Percentiles rank a stretch among this genome's conserved stretches.
Conservation (phyloP, 2,113 vertebrate genomes). For the Dromaius novaehollandiae region DNA sequence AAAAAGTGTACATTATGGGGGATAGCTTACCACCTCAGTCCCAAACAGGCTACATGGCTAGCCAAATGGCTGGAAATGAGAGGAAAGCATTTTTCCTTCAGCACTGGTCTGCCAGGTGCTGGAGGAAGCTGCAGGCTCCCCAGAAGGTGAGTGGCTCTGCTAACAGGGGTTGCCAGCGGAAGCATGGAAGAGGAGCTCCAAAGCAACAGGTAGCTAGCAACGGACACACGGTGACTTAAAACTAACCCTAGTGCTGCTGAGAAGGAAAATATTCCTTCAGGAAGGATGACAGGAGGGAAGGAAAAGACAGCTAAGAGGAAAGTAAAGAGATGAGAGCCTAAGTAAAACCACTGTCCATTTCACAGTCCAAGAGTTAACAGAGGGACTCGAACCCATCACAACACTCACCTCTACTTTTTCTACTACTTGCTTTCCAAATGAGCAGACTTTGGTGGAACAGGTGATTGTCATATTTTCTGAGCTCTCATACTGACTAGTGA, state of each 20-base stretch:
- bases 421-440: slow-evolving; percentile 99
- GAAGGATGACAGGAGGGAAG: background rate
- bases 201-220: background rate
- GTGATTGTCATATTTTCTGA: slow-evolving; percentile 99
- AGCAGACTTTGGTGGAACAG: slow-evolving; percentile 99
- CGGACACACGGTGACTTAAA: background rate
- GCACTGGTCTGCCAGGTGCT: background rate
- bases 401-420: slow-evolving; percentile 97
- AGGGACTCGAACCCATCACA: background rate
- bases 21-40: background rate
- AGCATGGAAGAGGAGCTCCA: background rate
- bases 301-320: background rate
- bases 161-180: background rate
- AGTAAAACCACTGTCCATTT: background rate
- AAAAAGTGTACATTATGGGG: background rate
- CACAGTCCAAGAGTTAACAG: background rate
- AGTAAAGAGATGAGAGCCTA: background rate
- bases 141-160: background rate
- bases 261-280: background rate
- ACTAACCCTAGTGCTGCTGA: background rate
- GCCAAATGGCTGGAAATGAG: background rate
- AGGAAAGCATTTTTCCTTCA: background rate
- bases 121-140: background rate
- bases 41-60: background rate
- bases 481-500: slow-evolving; percentile 98